Base-by-base conservation (phyloP, 2,888 invertebrate species). In the Epinotia demarniana region DNA sequence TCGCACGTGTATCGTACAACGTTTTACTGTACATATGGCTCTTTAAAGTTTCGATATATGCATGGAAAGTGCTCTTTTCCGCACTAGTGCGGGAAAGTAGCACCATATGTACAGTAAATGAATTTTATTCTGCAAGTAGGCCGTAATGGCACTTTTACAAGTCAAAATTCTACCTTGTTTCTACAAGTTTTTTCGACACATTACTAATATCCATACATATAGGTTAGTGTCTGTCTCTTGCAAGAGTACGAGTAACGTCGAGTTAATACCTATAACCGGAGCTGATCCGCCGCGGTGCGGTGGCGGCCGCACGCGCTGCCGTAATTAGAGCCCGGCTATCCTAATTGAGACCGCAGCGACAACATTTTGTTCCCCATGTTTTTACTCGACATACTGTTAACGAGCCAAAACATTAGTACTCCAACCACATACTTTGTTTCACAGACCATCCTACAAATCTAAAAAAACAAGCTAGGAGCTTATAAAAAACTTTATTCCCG, bases 311-410 rank as follows among this genome's bases (percentile, higher is more conserved):
- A 72, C 78, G 73, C 78, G 77, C 68, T 78, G 18, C 82, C 78
- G 85, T 89, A 87, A 88, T 87, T 88, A 89, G 85, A 83, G 79
- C 79, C 79, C 80, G 80, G 77, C 79, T 79, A 79, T 72, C 78
- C 84, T 89, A 89, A 89, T 90, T 90, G 89, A 90, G 89, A 89
- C 89, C 87, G 82, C 89, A 84, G 83, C 84, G 84, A 84, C 83
- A 82, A 83, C 83, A 82, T 84, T 85, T 85, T 84, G 81, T 83
- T 81, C 79, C 81, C 78, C 77, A 77, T 79, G 83, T 86, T 88
- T 87, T 83, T 80, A 79, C 79, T 79, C 77, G 80, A 80, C 75
- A 39, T 62, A 79, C 78, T 80, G 84, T 84, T 89, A 89, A 88
- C 86, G 87, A 89, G 85, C 76, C 79, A 76, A 81, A 79, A 81